A percentile compares a stretch with the other conserved stretches of the same genome.
Conservation (phyloP, 2,113 vertebrate genomes). For the Equus quagga region DNA sequence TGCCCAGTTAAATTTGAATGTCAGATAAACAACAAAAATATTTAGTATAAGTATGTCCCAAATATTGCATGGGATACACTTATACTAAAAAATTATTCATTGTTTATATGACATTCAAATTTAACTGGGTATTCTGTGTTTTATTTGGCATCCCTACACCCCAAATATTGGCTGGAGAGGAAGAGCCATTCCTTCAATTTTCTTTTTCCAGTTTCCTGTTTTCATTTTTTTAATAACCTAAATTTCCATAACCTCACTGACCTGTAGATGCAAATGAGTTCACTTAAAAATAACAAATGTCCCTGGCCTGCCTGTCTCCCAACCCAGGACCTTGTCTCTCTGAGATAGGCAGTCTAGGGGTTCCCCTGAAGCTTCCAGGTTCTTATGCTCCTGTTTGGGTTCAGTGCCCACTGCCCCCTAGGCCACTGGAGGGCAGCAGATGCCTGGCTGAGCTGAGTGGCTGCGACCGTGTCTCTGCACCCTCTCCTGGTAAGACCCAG, state of each 20-base stretch:
- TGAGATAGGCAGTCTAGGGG: neutral
- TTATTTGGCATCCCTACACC: neutral
- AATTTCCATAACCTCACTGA: neutral
- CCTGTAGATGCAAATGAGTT: neutral
- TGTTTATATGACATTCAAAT: neutral
- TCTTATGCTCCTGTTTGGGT: neutral
- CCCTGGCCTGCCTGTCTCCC: neutral
- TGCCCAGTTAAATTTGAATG: neutral
- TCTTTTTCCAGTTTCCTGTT: neutral
- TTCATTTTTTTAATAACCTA: neutral
- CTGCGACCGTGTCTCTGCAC: neutral
- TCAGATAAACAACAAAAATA: neutral
- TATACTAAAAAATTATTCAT: neutral
- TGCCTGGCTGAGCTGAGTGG: neutral
- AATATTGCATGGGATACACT: neutral
- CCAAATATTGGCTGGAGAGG: neutral
- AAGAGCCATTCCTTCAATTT: neutral
- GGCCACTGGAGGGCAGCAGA: neutral
- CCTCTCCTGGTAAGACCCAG: constrained; percentile 57
- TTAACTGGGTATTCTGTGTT: neutral
- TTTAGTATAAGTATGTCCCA: neutral
- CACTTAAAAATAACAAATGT: neutral
- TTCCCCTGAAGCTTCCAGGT: neutral
- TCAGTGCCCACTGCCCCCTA: neutral
- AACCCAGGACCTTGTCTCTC: neutral